Conservation (phyloP, 2,797 vertebrate genomes). For the Nothura maculosa region DNA sequence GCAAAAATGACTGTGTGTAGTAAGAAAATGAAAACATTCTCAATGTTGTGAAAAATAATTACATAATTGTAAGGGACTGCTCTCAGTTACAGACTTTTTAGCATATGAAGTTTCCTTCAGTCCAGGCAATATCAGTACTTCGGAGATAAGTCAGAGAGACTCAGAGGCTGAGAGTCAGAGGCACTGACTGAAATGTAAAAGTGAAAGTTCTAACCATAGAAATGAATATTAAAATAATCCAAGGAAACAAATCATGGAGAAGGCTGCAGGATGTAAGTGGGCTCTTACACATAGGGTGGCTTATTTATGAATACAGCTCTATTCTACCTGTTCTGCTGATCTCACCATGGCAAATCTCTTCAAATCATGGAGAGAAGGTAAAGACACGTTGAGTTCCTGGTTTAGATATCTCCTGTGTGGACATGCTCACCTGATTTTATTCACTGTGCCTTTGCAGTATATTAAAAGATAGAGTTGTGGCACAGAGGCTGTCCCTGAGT, state of each 20-base stretch:
- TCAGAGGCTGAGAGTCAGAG: too few relatives aligned
- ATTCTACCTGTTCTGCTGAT: background rate
- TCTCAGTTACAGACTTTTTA: background rate
- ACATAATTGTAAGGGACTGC: background rate
- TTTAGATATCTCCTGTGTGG: background rate
- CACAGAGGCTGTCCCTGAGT: background rate
- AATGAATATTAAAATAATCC: background rate
- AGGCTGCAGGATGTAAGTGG: background rate
- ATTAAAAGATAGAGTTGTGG: accelerated
- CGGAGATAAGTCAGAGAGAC: background rate
- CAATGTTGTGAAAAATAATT: background rate
- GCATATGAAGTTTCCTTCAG: background rate
- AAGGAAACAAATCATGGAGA: background rate
- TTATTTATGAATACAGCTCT: background rate
- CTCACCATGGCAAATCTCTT: background rate
- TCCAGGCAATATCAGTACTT: accelerated
- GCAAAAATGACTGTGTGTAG: background rate
- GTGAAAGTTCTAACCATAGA: background rate
- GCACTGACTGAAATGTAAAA: background rate
- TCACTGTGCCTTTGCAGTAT: background rate
- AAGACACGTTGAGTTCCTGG: background rate
- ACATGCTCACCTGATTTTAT: background rate
- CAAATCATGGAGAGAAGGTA: background rate
- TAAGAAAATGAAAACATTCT: background rate
- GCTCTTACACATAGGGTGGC: background rate